A percentile compares a stretch with the other conserved stretches of the same genome.
Conservation (phyloP, 1,140 invertebrate genomes). For the Philotrypesis tridentata region DNA sequence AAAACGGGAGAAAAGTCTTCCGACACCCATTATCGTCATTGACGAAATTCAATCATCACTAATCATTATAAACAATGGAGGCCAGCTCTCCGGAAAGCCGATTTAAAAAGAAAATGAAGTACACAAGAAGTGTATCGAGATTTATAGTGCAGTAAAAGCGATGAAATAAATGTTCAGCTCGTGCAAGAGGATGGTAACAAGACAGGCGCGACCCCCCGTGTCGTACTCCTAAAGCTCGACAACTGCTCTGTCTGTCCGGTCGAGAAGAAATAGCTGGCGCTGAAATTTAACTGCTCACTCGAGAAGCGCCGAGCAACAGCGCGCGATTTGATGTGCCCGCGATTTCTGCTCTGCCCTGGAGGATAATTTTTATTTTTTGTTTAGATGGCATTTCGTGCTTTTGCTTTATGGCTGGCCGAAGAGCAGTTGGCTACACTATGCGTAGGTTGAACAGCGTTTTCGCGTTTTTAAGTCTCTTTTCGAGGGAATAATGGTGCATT, state of each 20-base stretch:
- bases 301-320: background rate
- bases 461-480: background rate
- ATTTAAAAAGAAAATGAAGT: background rate
- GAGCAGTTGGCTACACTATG: constrained; percentile 16
- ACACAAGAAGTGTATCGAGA: background rate
- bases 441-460: background rate
- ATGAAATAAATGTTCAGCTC: background rate
- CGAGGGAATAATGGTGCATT: no score
- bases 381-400: background rate
- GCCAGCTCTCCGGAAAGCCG: background rate
- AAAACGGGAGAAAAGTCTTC: no score
- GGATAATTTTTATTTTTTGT: background rate
- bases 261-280: constrained; percentile 20
- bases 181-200: background rate
- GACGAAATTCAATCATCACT: no score
- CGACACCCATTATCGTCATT: no score
- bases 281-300: constrained; percentile 27
- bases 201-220: constrained; percentile 43
- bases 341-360: no score
- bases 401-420: background rate
- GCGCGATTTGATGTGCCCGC: background rate
- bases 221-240: constrained; percentile 24
- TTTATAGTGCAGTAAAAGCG: constrained; percentile 7
- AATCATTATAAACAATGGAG: no score
- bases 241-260: constrained; percentile 4